Conservation (phyloP, 2,797 vertebrate genomes). For the Acanthornis magna region DNA sequence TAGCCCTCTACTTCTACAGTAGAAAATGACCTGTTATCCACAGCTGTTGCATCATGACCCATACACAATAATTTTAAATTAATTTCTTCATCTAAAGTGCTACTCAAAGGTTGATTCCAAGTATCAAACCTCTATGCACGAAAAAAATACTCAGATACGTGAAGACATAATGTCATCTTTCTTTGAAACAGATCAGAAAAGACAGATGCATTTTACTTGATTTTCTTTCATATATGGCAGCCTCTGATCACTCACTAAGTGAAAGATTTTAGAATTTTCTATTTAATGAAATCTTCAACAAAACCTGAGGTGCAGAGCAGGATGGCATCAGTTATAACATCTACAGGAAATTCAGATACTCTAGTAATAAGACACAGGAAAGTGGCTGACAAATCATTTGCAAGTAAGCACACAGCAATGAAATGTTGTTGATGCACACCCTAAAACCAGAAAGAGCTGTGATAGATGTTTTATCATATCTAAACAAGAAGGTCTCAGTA, state of each 20-base stretch:
- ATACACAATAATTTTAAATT: background rate
- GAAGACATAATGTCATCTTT: background rate
- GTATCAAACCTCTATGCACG: background rate
- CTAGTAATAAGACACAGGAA: background rate
- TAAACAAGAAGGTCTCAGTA: background rate
- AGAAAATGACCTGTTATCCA: background rate
- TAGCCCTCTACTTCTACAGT: background rate
- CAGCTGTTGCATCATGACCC: background rate
- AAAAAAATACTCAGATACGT: background rate
- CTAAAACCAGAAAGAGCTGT: background rate
- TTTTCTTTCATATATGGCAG: background rate
- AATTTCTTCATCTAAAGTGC: background rate
- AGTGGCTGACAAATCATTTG: background rate
- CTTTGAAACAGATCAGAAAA: background rate
- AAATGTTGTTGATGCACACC: background rate
- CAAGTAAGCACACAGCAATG: background rate
- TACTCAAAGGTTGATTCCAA: background rate
- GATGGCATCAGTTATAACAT: background rate
- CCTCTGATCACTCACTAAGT: background rate
- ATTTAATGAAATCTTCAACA: background rate
- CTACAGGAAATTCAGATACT: background rate
- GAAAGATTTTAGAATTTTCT: background rate
- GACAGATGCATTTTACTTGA: background rate
- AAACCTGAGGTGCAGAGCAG: background rate
- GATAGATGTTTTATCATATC: background rate